A percentile compares a stretch with the other conserved stretches of the same genome.
phyloP scores from a whole-genome alignment of 2,113 vertebrate species.

The Acinonyx jubatus region DNA sequence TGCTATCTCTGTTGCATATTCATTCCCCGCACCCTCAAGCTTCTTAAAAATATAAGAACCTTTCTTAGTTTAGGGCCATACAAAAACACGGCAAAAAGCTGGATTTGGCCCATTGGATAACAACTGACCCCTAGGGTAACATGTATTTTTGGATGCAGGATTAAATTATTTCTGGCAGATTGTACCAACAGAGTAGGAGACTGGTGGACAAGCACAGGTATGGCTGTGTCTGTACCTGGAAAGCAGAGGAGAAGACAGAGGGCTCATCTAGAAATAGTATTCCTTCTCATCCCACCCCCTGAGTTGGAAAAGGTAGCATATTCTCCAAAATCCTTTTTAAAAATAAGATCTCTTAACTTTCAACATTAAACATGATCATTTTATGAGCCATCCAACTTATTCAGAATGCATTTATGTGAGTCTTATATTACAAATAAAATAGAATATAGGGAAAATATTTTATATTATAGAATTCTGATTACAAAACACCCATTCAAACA shows the following conservation, averaged over 20 bases:
- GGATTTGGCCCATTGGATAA: neutral
- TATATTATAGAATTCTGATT: neutral
- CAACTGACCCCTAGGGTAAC: neutral
- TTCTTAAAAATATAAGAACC: neutral
- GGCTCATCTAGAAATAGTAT: neutral
- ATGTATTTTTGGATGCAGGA: neutral
- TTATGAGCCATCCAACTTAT: neutral
- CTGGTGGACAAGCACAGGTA: neutral
- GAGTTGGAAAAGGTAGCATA: neutral
- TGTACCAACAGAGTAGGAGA: neutral
- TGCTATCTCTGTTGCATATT: neutral
- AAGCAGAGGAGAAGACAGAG: neutral
- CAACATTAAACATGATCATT: neutral
- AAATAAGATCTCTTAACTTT: neutral
- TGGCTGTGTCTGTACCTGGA: neutral
- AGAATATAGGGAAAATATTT: neutral
- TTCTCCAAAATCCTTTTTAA: neutral
- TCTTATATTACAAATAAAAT: neutral
- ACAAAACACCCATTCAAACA: neutral
- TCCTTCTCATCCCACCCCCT: neutral
- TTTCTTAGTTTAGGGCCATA: neutral
- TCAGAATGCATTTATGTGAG: neutral
- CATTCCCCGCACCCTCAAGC: neutral
- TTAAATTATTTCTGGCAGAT: neutral
- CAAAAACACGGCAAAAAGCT: neutral